These are phyloP conservation scores for Prochilodus magdalenae DNA, from an alignment of 2,113 vertebrate species.

Conservation along the genomic window DNA sequence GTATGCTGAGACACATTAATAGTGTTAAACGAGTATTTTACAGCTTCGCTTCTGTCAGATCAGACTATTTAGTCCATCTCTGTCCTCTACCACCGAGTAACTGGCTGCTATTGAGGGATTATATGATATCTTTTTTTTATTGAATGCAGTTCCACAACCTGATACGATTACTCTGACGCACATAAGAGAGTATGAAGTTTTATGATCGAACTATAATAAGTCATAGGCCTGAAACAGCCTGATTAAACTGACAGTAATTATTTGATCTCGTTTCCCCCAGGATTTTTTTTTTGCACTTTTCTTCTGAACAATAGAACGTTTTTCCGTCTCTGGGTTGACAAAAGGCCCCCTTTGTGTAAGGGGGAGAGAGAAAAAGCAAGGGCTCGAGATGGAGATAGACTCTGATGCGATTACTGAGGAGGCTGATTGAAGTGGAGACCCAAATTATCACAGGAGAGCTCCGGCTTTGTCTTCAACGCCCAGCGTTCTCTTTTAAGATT, in stretches of 20 bases:
- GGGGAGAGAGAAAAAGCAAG: slow-evolving; percentile 58
- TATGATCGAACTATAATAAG: slow-evolving; percentile 35
- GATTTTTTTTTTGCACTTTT: slow-evolving; percentile 63
- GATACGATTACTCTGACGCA: slow-evolving; percentile 52
- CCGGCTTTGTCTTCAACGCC: slow-evolving; percentile 78
- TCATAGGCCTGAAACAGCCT: slow-evolving; percentile 52
- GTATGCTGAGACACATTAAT: slow-evolving; percentile 37
- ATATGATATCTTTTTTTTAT: slow-evolving; percentile 37
- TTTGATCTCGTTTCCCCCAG: slow-evolving; percentile 51
- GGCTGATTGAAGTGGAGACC: slow-evolving; percentile 82
- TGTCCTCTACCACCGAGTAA: slow-evolving; percentile 24
- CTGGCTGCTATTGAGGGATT: slow-evolving; percentile 36
- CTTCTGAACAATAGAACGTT: slow-evolving; percentile 66
- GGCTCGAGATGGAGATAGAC: slow-evolving; percentile 67
- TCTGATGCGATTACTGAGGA: slow-evolving; percentile 79
- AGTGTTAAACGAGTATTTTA: slow-evolving; percentile 44
- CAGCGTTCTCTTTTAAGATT: slow-evolving; percentile 77
- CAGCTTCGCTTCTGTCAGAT: slow-evolving; percentile 45
- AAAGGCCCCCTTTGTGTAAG: slow-evolving; percentile 54
- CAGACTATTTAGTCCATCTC: slow-evolving; percentile 22
- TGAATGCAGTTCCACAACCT: slow-evolving; percentile 39
- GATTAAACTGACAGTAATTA: slow-evolving; percentile 68
- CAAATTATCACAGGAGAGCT: slow-evolving; percentile 81
- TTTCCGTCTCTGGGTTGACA: slow-evolving; percentile 61
- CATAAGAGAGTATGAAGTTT: slow-evolving; percentile 36